Conservation (phyloP, 2,113 vertebrate species). For the Alouatta palliata region DNA sequence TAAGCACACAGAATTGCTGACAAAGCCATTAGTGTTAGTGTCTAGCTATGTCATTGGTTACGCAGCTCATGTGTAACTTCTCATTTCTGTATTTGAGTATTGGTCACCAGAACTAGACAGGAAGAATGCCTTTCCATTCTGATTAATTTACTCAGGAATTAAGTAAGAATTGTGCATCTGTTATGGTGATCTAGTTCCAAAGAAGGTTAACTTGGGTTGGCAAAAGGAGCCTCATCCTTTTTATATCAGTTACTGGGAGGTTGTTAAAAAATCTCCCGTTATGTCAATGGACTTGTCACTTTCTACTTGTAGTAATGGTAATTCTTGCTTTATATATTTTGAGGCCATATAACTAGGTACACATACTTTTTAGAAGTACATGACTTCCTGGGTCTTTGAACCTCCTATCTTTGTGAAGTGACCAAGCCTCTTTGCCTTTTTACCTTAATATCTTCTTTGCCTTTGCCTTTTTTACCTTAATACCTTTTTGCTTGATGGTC, state of each 20-base stretch:
- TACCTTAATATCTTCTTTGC: neutral
- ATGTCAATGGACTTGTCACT: neutral
- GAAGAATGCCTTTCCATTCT: slow-evolving; percentile 22
- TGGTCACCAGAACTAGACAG: slow-evolving; percentile 37
- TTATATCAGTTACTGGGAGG: neutral
- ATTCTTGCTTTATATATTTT: slow-evolving; percentile 34
- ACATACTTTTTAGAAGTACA: slow-evolving; percentile 9
- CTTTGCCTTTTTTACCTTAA: slow-evolving; percentile 18
- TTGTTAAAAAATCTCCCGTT: slow-evolving; percentile 24
- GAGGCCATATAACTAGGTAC: neutral
- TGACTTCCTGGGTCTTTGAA: slow-evolving; percentile 20
- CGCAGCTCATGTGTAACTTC: slow-evolving; percentile 33
- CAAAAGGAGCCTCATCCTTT: neutral
- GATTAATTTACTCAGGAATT: slow-evolving; percentile 44
- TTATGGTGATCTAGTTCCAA: neutral
- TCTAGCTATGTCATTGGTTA: neutral
- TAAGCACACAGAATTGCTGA: slow-evolving; percentile 15
- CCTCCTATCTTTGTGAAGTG: neutral
- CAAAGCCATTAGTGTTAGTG: neutral
- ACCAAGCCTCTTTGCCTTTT: slow-evolving; percentile 20
- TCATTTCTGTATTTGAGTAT: slow-evolving; percentile 46
- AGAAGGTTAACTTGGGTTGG: slow-evolving; percentile 18
- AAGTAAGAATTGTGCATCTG: neutral
- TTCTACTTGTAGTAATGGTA: neutral
- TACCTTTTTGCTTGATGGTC: slow-evolving; percentile 1